Percentiles rank a stretch among this genome's conserved stretches.
phyloP scores from a whole-genome alignment of 2,888 invertebrate species.

The Rhimphoctona megacephalus region DNA sequence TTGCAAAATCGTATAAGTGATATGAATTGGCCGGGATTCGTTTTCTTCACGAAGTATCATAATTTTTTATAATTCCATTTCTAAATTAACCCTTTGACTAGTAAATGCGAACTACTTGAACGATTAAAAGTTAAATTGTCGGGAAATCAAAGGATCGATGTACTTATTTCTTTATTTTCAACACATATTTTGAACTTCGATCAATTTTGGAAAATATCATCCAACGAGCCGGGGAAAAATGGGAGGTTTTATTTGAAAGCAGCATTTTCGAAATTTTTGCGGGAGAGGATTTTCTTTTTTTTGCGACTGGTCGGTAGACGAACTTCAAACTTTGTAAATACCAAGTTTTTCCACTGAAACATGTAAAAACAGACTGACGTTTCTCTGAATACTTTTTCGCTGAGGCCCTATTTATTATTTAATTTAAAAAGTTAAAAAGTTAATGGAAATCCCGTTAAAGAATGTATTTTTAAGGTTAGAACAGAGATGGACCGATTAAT shows the following conservation, averaged over 20 bases:
- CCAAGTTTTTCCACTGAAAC: constrained; percentile 26
- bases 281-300: neutral
- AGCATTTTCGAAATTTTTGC: constrained; percentile 14
- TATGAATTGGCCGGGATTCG: too few species aligned
- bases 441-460: too few species aligned
- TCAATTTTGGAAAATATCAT: neutral
- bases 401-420: neutral
- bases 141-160: too few species aligned
- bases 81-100: too few species aligned
- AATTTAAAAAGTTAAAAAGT: neutral
- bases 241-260: neutral
- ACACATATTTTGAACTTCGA: neutral
- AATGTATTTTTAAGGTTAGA: neutral
- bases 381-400: constrained; percentile 2
- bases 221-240: neutral
- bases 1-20: too few species aligned
- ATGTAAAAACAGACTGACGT: constrained; percentile 25
- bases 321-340: constrained; percentile 40
- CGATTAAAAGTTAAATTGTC: too few species aligned
- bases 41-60: too few species aligned
- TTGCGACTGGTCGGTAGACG: constrained; percentile 15
- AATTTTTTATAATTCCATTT: too few species aligned
- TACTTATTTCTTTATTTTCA: neutral
- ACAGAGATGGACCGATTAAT: too few species aligned
- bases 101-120: too few species aligned